Evolutionary conservation across 35 echinoderm and acorn worm genomes (phyloP).

Genomic region (Stichopus chloronotus): DNA sequence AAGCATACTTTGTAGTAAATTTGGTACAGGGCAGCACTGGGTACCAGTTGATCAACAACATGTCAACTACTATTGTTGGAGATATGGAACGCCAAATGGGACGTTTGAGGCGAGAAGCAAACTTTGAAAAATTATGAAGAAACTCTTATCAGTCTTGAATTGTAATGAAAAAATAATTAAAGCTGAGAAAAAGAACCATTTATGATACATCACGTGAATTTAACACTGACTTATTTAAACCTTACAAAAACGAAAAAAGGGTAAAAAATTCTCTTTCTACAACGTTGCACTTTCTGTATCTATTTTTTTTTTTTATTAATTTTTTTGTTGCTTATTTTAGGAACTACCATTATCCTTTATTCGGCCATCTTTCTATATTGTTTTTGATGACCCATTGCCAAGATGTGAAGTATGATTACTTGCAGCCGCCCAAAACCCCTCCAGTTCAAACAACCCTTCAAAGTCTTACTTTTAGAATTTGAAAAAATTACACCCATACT

Average conservation of each 20-base stretch:
- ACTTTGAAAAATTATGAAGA: neutral
- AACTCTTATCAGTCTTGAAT: neutral
- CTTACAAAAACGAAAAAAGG: neutral
- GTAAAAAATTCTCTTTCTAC: neutral
- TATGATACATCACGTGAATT: conserved; percentile 17
- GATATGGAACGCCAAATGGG: conserved; percentile 29
- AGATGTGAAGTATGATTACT: too few species aligned
- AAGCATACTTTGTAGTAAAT: too few species aligned
- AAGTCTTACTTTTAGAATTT: too few species aligned
- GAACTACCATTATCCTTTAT: neutral
- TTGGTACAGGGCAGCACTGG: neutral
- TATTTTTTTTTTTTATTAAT: neutral
- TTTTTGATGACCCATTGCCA: neutral
- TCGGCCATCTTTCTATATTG: neutral
- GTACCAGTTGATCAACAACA: conserved; percentile 12
- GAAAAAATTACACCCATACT: too few species aligned
- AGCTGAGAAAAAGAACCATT: conserved; percentile 32
- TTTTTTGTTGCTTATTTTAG: neutral
- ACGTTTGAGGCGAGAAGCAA: neutral
- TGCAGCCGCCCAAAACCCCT: too few species aligned
- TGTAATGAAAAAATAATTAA: conserved; percentile 25
- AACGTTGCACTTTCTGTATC: neutral
- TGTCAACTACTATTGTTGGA: neutral
- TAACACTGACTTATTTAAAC: neutral
- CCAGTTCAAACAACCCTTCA: too few species aligned